Conservation (phyloP, 2,888 invertebrate species). For the Latrodectus hesperus region DNA sequence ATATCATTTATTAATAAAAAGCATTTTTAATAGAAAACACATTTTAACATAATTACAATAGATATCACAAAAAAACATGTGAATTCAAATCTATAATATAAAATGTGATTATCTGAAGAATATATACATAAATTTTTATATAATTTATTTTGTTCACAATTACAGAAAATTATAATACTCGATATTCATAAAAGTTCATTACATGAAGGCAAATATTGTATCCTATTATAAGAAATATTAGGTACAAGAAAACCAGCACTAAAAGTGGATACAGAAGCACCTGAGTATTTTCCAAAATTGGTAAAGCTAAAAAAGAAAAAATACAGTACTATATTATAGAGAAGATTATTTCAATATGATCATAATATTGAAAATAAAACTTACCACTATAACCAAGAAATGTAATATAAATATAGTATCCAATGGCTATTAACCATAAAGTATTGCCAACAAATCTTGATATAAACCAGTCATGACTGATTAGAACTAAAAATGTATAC, state of each 20-base stretch:
- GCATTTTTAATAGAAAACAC: no score
- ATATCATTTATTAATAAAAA: no score
- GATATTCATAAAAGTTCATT: constrained; percentile 87
- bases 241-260: constrained; percentile 83
- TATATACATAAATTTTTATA: not conserved
- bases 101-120: no score
- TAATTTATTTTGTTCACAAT: not conserved
- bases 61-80: no score
- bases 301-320: constrained; percentile 81
- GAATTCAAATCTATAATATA: no score
- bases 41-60: no score
- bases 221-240: constrained; percentile 84
- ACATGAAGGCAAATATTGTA: constrained; percentile 89
- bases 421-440: constrained; percentile 91
- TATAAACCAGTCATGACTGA: constrained; percentile 85
- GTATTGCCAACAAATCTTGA: constrained; percentile 91
- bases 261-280: constrained; percentile 89
- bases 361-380: constrained; percentile 74
- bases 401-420: constrained; percentile 97
- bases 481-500: constrained; percentile 81
- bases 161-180: constrained; percentile 77
- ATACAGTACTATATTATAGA: not conserved
- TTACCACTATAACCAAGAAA: constrained; percentile 96
- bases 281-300: constrained; percentile 89
- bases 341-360: no score